These are phyloP conservation scores for Sus scrofa DNA, from an alignment of 2,113 vertebrate genomes.

Conservation along the genomic window DNA sequence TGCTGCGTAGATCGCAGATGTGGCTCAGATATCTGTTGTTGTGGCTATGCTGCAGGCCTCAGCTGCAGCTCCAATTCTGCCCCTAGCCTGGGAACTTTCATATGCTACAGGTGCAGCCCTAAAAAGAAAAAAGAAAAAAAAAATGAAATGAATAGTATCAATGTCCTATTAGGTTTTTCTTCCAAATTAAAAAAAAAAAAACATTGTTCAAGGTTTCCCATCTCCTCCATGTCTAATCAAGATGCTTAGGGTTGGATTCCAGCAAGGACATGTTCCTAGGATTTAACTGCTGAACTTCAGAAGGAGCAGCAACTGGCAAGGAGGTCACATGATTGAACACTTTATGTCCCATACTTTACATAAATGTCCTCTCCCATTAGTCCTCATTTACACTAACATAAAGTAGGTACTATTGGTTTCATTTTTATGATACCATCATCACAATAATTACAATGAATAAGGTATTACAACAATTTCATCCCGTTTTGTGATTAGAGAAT, in stretches of 20 bases:
- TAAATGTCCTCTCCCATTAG: not conserved
- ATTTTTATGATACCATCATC: not conserved
- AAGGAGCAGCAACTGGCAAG: not conserved
- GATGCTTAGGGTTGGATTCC: not conserved
- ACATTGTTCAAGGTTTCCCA: not conserved
- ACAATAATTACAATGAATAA: not conserved
- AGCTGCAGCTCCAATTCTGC: too few species aligned
- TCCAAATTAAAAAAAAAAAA: slow-evolving; percentile 1
- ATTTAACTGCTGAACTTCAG: slow-evolving; percentile 1
- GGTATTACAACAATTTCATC: not conserved
- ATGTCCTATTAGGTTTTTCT: not conserved
- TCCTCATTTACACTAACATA: not conserved
- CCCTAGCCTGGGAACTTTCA: too few species aligned
- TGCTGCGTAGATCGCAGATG: too few species aligned
- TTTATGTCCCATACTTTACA: not conserved
- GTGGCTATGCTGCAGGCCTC: too few species aligned
- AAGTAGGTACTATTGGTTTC: not conserved
- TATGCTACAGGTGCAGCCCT: too few species aligned
- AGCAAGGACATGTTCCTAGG: not conserved
- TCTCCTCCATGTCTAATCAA: not conserved
- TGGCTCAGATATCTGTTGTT: too few species aligned
- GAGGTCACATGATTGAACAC: not conserved
- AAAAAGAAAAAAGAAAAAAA: too few species aligned
- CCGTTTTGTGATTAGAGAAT: slow-evolving; percentile 1
- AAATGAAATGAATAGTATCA: not conserved